phyloP scores from a whole-genome alignment of 2,888 invertebrate genomes.

The Suillia variegata region DNA sequence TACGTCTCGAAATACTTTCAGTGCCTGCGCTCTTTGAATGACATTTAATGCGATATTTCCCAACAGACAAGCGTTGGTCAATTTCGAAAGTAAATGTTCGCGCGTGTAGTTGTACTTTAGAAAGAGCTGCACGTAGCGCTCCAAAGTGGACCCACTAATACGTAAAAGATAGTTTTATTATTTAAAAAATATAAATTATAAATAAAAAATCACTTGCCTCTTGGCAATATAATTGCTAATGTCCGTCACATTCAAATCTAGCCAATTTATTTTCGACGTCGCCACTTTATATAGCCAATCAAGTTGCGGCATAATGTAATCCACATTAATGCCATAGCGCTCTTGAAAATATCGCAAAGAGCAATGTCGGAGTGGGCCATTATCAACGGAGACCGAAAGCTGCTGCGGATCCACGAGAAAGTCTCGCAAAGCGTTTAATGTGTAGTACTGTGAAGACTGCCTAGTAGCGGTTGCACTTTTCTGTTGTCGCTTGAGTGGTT shows the following conservation, averaged over 20 bases:
- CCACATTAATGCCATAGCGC: not conserved
- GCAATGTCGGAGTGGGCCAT: not conserved
- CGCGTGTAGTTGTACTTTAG: not conserved
- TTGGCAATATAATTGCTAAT: not conserved
- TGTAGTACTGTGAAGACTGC: no score
- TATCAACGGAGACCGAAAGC: not conserved
- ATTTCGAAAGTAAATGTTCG: not conserved
- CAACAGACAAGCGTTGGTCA: not conserved
- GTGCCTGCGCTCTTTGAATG: not conserved
- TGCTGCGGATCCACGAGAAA: not conserved
- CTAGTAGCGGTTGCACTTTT: no score
- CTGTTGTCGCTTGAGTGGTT: not conserved
- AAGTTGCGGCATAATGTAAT: not conserved
- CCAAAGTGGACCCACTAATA: no score
- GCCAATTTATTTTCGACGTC: no score
- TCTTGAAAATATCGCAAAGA: not conserved
- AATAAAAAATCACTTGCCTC: no score
- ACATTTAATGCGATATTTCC: not conserved
- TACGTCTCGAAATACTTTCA: not conserved
- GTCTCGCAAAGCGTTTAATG: not conserved
- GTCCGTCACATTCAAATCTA: not conserved
- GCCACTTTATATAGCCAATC: no score
- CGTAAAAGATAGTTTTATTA: not conserved
- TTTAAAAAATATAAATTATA: no score
- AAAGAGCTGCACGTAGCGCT: no score